A percentile compares a stretch with the other conserved stretches of the same genome.
phyloP scores from a whole-genome alignment of 2,888 invertebrate genomes.

The Heterodera filipjevi region DNA sequence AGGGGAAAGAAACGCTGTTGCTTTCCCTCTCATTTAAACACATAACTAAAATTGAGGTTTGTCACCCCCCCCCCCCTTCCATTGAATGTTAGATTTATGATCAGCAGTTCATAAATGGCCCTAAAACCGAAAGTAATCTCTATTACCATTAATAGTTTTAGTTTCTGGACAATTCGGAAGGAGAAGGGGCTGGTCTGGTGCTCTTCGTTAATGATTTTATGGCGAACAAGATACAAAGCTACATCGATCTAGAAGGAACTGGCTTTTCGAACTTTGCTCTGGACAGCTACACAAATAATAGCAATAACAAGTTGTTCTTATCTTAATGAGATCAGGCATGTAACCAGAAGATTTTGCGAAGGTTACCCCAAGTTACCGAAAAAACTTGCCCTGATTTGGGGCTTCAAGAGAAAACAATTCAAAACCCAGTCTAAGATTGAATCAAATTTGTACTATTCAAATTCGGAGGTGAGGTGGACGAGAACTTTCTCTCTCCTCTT shows the following conservation, averaged over 20 bases:
- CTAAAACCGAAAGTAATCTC: not conserved
- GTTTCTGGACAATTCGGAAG: constrained; percentile 40
- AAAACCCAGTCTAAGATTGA: too few species aligned
- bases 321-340: too few species aligned
- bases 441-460: too few species aligned
- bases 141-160: constrained; percentile 20
- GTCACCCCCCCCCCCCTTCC: too few species aligned
- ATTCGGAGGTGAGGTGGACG: too few species aligned
- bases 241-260: constrained; percentile 27
- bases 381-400: too few species aligned
- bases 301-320: not conserved
- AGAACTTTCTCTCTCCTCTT: too few species aligned
- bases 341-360: too few species aligned
- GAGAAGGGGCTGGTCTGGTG: constrained; percentile 40
- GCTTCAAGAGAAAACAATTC: too few species aligned
- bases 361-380: too few species aligned
- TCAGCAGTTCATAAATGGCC: too few species aligned
- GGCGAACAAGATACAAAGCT: constrained; percentile 26
- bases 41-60: constrained; percentile 38
- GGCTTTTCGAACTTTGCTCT: constrained; percentile 27
- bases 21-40: constrained; percentile 41
- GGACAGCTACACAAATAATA: not conserved
- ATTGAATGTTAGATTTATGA: not conserved
- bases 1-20: constrained; percentile 17
- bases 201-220: constrained; percentile 41